Evolutionary conservation across 2,113 vertebrate species (phyloP).

Genomic region (Corythornis madagascariensis): DNA sequence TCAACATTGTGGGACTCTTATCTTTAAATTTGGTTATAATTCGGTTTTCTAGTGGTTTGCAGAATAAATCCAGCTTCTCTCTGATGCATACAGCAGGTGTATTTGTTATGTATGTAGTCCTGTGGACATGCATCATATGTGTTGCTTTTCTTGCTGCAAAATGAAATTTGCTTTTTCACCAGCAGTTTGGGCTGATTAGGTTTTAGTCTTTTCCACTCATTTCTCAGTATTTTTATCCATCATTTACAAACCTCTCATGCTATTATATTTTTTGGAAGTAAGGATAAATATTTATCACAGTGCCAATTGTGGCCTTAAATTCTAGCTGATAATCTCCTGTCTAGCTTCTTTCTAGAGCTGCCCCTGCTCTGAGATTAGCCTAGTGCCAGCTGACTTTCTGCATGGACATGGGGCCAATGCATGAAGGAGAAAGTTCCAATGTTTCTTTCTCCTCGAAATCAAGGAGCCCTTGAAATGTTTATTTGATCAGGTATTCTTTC

Average conservation of each 20-base stretch:
- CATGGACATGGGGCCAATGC: not conserved
- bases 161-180: not conserved
- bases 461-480: not conserved
- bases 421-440: not conserved
- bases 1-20: not conserved
- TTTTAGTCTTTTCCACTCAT: not conserved
- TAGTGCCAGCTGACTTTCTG: not conserved
- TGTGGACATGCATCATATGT: not conserved
- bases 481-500: not conserved
- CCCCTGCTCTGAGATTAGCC: not conserved
- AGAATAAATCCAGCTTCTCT: not conserved
- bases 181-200: not conserved
- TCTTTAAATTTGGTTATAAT: not conserved
- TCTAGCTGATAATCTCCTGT: not conserved
- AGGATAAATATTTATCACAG: not conserved
- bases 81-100: not conserved
- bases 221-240: not conserved
- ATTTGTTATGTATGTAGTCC: not conserved
- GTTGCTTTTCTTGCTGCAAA: not conserved
- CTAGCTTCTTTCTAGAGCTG: not conserved
- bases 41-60: not conserved
- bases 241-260: not conserved
- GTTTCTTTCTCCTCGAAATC: not conserved
- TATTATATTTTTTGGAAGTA: not conserved
- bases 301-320: not conserved